Percentiles rank a stretch among this genome's conserved stretches.
Conservation (phyloP, 2,888 invertebrate genomes). For the Allolobophora icterica region DNA sequence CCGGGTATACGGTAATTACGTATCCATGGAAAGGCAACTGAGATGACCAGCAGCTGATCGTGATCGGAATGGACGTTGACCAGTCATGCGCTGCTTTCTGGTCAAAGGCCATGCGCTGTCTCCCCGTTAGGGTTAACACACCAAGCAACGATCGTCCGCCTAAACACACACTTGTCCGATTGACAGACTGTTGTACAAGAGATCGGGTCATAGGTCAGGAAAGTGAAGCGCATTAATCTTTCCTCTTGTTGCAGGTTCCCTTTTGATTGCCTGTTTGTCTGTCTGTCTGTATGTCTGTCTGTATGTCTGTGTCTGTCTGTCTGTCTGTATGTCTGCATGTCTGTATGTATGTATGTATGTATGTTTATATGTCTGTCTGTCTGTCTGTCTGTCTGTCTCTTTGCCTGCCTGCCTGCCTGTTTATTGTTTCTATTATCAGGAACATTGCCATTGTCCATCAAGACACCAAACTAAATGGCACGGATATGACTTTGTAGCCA, state of each 20-base stretch:
- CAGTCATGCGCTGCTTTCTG: neutral
- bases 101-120: neutral
- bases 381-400: too few relatives aligned
- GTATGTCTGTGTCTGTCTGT: too few relatives aligned
- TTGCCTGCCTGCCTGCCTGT: too few relatives aligned
- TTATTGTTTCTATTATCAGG: too few relatives aligned
- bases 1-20: neutral
- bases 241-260: neutral
- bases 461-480: too few relatives aligned
- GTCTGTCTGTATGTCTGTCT: too few relatives aligned
- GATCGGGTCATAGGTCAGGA: neutral
- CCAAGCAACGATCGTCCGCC: neutral
- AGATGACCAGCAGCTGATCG: neutral
- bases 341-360: too few relatives aligned
- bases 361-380: too few relatives aligned
- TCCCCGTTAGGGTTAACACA: neutral
- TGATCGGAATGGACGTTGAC: neutral
- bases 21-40: neutral
- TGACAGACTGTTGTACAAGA: neutral
- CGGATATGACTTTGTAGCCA: too few relatives aligned
- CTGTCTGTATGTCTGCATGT: neutral
- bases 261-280: too few relatives aligned
- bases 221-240: neutral
- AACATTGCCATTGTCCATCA: too few relatives aligned
- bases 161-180: neutral